Base-by-base conservation (phyloP, 2,797 vertebrate species). In the Oreonectes daqikongensis region DNA sequence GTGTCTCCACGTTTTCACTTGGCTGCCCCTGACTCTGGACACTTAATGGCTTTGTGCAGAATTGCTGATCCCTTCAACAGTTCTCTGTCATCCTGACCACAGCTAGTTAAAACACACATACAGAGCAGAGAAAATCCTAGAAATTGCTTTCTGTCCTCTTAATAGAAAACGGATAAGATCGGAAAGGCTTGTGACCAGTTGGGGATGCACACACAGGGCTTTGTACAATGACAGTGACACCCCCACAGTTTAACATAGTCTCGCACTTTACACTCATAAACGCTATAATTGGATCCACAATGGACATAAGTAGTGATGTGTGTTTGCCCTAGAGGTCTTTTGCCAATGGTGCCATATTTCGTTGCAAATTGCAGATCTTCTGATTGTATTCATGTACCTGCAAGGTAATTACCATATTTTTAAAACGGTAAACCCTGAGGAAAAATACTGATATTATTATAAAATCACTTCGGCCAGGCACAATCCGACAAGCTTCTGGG, bases 91-190 rank as follows among this genome's bases (percentile, higher is more conserved):
- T 75, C 50, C 72, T 81, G 78, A 55, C 64, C 69, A 64, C 35
- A 61, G 75, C 77, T 83, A 4, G 81, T 81, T 86, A 83, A 80
- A 77, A 70, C 77, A 69, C 73, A 75, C 75, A 74, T 60, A 53
- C 63, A 59, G 59, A 42, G 72, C 69, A 79, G 79, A 76, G 78
- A 81, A 85, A 86, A 75, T 44, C 78, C 52, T 65, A 84, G 84
- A 85, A 83, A 84, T 83, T 83, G 84, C 77, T 83, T 86, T 84
- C 85, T 82, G 82, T 81, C 79, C 61, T 70, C 72, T 80, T 81
- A 81, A 87, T 85, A 79, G 81, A 84, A 83, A 81, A 74, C 75
- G 80, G 84, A 85, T 84, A 84, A 81, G 82, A 84, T 84, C 80
- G 81, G 69, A 76, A 73, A 42, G 69, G 79, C 84, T 79, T 4